Conservation (phyloP, 2,888 invertebrate species). For the Cristatella mucedo region DNA sequence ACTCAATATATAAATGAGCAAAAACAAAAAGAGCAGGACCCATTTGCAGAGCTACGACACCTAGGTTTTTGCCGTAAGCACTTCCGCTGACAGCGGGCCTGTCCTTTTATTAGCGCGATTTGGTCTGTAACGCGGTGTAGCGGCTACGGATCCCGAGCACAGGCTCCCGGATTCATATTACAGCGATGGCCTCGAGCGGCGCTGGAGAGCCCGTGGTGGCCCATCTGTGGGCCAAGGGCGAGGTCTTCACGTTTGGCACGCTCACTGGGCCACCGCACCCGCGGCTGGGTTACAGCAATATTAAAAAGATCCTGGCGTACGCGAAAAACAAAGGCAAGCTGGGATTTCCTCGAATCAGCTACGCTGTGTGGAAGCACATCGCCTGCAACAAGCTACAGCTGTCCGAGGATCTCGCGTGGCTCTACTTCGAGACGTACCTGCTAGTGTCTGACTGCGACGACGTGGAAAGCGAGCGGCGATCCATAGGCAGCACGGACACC, state of each 20-base stretch:
- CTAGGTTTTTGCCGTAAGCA: too few species aligned
- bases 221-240: constrained; percentile 38
- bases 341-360: constrained; percentile 21
- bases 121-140: too few species aligned
- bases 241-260: constrained; percentile 36
- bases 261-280: constrained; percentile 36
- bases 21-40: too few species aligned
- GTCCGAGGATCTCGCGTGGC: constrained; percentile 37
- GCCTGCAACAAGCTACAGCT: constrained; percentile 38
- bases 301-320: constrained; percentile 37
- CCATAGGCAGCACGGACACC: not conserved
- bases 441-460: constrained; percentile 5
- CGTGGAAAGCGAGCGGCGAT: too few species aligned
- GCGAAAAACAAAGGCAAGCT: constrained; percentile 32
- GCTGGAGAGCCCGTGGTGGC: too few species aligned
- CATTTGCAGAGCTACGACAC: too few species aligned
- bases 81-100: too few species aligned
- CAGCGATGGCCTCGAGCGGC: too few species aligned
- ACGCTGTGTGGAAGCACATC: constrained; percentile 38
- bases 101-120: too few species aligned
- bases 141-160: too few species aligned
- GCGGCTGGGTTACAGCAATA: constrained; percentile 31
- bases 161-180: too few species aligned
- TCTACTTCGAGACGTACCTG: constrained; percentile 18
- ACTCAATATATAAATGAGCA: too few species aligned